A percentile compares a stretch with the other conserved stretches of the same genome.
phyloP scores from a whole-genome alignment of 2,797 vertebrate species.

The Pangasius djambal region DNA sequence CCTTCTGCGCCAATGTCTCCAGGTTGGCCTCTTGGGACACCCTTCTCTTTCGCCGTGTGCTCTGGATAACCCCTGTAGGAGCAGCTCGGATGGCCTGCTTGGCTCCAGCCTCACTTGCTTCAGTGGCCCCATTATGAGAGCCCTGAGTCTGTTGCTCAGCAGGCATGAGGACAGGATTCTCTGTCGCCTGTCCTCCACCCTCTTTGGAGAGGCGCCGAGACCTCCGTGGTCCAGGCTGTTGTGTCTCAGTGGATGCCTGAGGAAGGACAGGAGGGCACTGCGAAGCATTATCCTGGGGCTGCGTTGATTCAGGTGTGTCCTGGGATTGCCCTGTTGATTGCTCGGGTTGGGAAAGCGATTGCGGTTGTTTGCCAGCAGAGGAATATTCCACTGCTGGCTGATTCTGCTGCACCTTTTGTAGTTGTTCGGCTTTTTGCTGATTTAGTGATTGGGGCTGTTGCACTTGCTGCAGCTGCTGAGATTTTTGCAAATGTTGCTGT shows the following conservation, averaged over 20 bases:
- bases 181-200: conserved; percentile 79
- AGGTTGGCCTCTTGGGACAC: conserved; percentile 95
- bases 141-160: conserved; percentile 67
- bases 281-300: conserved; percentile 66
- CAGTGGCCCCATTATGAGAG: conserved; percentile 55
- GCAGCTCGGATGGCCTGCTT: conserved; percentile 80
- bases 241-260: conserved; percentile 62
- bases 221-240: conserved; percentile 77
- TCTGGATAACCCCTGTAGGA: conserved; percentile 91
- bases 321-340: conserved; percentile 69
- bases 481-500: conserved; percentile 53
- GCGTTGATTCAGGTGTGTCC: conserved; percentile 64
- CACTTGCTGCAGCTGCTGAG: conserved; percentile 53
- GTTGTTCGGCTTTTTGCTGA: conserved; percentile 60
- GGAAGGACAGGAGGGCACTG: conserved; percentile 71
- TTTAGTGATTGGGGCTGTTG: conserved; percentile 78
- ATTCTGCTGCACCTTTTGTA: conserved; percentile 76
- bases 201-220: conserved; percentile 94
- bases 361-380: conserved; percentile 66
- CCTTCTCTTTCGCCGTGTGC: conserved; percentile 85
- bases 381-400: conserved; percentile 73
- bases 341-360: conserved; percentile 75
- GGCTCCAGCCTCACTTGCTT: conserved; percentile 43
- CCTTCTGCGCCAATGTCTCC: conserved; percentile 94
- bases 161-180: conserved; percentile 73